Percentiles rank a stretch among this genome's conserved stretches.
Evolutionary conservation across 2,888 invertebrate species (phyloP).

Genomic region (Eurytoma adleriae): DNA sequence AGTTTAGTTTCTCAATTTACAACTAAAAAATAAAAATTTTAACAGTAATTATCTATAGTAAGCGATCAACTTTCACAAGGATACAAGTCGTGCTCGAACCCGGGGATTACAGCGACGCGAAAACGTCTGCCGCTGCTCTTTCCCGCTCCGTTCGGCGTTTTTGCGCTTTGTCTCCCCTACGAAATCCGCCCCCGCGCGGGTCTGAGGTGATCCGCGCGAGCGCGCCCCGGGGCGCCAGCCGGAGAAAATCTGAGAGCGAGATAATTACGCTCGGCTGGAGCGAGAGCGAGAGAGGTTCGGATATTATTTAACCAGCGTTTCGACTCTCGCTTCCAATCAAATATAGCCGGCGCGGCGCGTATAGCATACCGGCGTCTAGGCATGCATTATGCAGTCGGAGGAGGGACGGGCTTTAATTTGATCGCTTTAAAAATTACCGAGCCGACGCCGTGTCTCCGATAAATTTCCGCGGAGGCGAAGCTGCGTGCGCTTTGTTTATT

Average conservation of each 20-base stretch:
- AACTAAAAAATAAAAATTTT: not conserved
- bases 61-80: too few species aligned
- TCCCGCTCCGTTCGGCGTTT: not conserved
- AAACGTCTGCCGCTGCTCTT: not conserved
- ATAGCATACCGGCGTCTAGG: conserved; percentile 56
- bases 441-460: conserved; percentile 37
- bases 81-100: not conserved
- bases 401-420: conserved; percentile 43
- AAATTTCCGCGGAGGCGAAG: conserved; percentile 38
- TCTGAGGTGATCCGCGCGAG: conserved; percentile 21
- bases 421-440: conserved; percentile 56
- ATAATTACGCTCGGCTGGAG: conserved; percentile 73
- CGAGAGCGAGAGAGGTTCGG: conserved; percentile 55
- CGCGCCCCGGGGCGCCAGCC: conserved; percentile 29
- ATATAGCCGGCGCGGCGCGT: conserved; percentile 66
- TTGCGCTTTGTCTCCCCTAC: conserved; percentile 31
- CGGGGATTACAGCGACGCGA: not conserved
- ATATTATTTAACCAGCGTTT: conserved; percentile 74
- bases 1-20: too few species aligned
- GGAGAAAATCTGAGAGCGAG: conserved; percentile 73
- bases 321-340: conserved; percentile 66
- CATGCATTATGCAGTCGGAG: conserved; percentile 39
- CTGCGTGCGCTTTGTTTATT: conserved; percentile 20
- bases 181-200: not conserved
- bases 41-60: too few species aligned